Evolutionary conservation across 2,113 vertebrate genomes (phyloP), one percentile per base, ranked within the genome.

Genomic region (Isichthys henryi): DNA sequence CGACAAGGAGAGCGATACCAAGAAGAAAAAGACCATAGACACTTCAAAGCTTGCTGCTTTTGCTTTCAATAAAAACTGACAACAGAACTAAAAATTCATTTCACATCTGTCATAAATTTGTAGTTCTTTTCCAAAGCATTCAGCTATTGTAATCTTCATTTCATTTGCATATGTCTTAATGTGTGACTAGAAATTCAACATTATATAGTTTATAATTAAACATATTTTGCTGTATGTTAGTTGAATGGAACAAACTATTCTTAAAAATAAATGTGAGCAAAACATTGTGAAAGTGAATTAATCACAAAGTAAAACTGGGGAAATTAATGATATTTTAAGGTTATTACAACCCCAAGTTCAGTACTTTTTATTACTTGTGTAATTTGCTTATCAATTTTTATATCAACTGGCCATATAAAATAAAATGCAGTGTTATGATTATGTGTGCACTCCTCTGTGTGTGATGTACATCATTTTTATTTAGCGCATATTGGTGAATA

Each of bases 11-110:
- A 95, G 92, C 15, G 87, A 80, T 0, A 90, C 96, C 70, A 99
- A 97, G 93, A 99, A 97, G 93, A 91, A 95, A 21, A 97, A 96
- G 87, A 58, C 95, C 27, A 87, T 94, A 53, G 96, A 96, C 89
- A 53, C 95, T 0, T 93, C 96, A 5, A 97, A 95, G 87, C 93
- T 99, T n/a, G 96, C 97, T 1, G 95, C 96, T 0, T 99, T 99
- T 93, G 98, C 97, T 0, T 99, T 98, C 92, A 96, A 96, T 90
- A 96, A 96, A 90, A 96, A 94, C 77, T 98, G 89, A 95, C 84
- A 0, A 89, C 11, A 70, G 70, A 39, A 43, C 15, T 19, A 17
- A 80, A 77, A 70, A 70, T 27, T 31, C 62, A 31, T 10, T 10
- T 74, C 27, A 35, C 66, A 5, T 70, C 7, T n/a, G 10, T 70